Evolutionary conservation across 2,888 invertebrate genomes (phyloP).

Genomic region (Chrysodeixis includens): DNA sequence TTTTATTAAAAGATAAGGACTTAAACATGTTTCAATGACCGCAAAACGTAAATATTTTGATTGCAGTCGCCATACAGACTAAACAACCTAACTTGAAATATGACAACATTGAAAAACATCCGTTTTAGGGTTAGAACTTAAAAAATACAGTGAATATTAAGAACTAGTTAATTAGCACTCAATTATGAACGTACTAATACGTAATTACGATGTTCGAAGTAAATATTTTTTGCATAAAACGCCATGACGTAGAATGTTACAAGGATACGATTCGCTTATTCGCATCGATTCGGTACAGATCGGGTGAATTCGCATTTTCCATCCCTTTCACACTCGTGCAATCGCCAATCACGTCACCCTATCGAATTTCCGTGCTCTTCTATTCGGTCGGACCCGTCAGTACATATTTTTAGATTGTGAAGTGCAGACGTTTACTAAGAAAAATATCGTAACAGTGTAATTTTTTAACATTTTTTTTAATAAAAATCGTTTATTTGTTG

Average conservation of each 20-base stretch:
- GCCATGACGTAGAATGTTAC: conserved; percentile 49
- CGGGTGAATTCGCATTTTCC: conserved; percentile 56
- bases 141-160: neutral
- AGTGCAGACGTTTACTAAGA: conserved; percentile 68
- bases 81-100: conserved; percentile 26
- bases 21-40: conserved; percentile 6
- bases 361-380: conserved; percentile 80
- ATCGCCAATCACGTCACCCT: conserved; percentile 66
- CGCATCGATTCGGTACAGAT: conserved; percentile 61
- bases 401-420: conserved; percentile 80
- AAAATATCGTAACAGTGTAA: conserved; percentile 68
- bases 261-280: conserved; percentile 64
- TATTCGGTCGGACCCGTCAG: conserved; percentile 67
- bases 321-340: conserved; percentile 66
- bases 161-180: neutral
- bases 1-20: neutral
- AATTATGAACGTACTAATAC: conserved; percentile 5
- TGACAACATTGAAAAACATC: neutral
- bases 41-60: conserved; percentile 42
- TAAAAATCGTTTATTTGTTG: conserved; percentile 59
- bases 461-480: conserved; percentile 75
- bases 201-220: conserved; percentile 11
- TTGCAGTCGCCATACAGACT: conserved; percentile 12
- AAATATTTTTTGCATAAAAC: conserved; percentile 26
- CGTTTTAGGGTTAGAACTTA: neutral